phyloP scores from a whole-genome alignment of 2,797 vertebrate genomes.

The Enteromius treurensis region DNA sequence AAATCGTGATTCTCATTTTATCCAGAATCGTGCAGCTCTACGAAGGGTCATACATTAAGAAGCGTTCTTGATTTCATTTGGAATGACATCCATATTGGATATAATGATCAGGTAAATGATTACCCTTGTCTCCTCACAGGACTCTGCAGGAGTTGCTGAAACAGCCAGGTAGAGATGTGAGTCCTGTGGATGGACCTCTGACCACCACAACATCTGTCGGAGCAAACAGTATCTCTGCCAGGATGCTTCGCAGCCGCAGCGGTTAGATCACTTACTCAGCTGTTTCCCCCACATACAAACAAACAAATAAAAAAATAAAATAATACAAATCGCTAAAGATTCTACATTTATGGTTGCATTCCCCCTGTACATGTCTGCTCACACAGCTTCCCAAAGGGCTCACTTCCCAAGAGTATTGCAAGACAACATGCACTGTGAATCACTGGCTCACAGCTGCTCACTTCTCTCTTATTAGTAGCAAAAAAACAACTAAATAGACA shows the following conservation, averaged over 20 bases:
- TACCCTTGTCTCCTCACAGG: constrained; percentile 69
- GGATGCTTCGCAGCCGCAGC: constrained; percentile 80
- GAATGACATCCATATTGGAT: neutral
- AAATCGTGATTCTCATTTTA: too few relatives aligned
- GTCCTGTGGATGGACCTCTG: constrained; percentile 69
- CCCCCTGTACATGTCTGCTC: neutral
- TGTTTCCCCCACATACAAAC: neutral
- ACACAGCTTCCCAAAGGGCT: constrained; percentile 10
- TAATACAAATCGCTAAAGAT: neutral
- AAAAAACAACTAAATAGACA: neutral
- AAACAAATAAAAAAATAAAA: neutral
- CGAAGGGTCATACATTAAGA: neutral
- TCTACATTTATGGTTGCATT: neutral
- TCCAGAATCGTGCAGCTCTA: too few relatives aligned
- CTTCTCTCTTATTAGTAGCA: constrained; percentile 16
- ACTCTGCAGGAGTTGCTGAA: constrained; percentile 92
- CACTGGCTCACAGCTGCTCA: constrained; percentile 40
- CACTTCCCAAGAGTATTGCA: neutral
- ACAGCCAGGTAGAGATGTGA: constrained; percentile 81
- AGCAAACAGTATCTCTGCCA: constrained; percentile 79
- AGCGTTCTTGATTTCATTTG: neutral
- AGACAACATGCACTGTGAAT: neutral
- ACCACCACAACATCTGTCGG: constrained; percentile 69
- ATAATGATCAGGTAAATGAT: neutral
- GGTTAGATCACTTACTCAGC: constrained; percentile 76